These are phyloP conservation scores for Macrosoma leucophasiata DNA, from an alignment of 2,888 invertebrate species.

Conservation along the genomic window DNA sequence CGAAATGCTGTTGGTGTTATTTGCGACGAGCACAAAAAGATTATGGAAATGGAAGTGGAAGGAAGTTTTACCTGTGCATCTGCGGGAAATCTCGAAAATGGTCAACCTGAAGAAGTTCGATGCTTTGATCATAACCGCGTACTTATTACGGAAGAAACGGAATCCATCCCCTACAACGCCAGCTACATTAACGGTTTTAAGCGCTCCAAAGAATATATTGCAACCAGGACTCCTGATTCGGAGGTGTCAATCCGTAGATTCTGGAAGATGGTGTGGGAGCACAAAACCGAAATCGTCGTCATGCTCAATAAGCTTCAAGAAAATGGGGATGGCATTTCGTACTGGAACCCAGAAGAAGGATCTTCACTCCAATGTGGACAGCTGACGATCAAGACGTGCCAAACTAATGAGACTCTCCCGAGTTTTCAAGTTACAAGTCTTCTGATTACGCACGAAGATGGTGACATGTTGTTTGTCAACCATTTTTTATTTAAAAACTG, in stretches of 20 bases:
- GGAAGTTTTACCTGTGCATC: constrained; percentile 4
- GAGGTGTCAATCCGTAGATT: background rate
- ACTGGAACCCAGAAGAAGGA: constrained; percentile 3
- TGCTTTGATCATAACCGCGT: constrained; percentile 10
- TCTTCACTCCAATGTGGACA: constrained; percentile 2
- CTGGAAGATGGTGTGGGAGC: constrained; percentile 10
- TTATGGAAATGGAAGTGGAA: background rate
- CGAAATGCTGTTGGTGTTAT: constrained; percentile 1
- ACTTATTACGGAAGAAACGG: constrained; percentile 3
- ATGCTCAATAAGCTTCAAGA: constrained; percentile 4
- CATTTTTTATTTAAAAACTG: constrained; percentile 6
- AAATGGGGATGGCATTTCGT: constrained; percentile 1
- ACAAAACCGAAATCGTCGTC: constrained; percentile 9
- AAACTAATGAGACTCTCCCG: background rate
- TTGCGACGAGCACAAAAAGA: constrained; percentile 3
- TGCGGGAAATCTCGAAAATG: background rate
- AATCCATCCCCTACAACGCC: background rate
- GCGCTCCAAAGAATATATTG: background rate
- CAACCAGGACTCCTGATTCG: constrained; percentile 1
- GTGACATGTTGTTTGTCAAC: constrained; percentile 2
- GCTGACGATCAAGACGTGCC: background rate
- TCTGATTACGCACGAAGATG: constrained; percentile 4
- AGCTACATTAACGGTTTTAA: constrained; percentile 8
- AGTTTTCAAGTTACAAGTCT: background rate
- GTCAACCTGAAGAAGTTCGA: constrained; percentile 3